Base-by-base conservation (phyloP, 1,140 invertebrate genomes). In the Portunus trituberculatus region DNA sequence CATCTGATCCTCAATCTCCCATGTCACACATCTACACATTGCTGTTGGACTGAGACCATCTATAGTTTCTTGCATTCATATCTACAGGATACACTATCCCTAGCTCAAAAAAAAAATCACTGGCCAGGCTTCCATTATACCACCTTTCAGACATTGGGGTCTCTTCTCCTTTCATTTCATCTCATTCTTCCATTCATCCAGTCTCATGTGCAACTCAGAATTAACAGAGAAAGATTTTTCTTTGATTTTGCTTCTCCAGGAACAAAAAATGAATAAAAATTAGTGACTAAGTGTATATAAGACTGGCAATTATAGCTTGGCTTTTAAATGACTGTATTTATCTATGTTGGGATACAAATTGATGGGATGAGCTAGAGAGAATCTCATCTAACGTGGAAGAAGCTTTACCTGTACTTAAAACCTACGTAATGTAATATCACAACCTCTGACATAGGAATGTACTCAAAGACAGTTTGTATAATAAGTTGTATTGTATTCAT, bases 221-320 rank as follows among this genome's bases (percentile, higher is more conserved):
- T 98, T 98, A 96, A 98, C 97, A 10, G 97, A 98, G 94, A 99
- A 99, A 97, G 99, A 99, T 97, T 99, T 99, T 97, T 98, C 99
- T 6, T 98, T 98, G 29, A 97, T 99, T 92, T 99, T 99, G 96
- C 99, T 98, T 96, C 97, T 99, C 7, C 97, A 97, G 95, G 97
- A 97, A 39, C 39, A 39, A 96, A 45, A 6, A 91, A 86, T 20
- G 52, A 92, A 25, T 76, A 20, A 76, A 76, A 1, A 76, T 76
- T 12, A 20, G 6, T 76, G 67, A n/a, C 0, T 1, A n/a, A 1
- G 67, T 76, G 67, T n/a, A 76, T n/a, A 39, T n/a, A 39, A 39
- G 12, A 25, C 20, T 12, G 20, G n/a, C 20, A 76, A 20, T 39
- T 76, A n/a, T 76, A 76, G 67, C 67, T n/a, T n/a, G 12, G 67